A percentile compares a stretch with the other conserved stretches of the same genome.
Evolutionary conservation across 2,888 invertebrate species (phyloP).

Genomic region (Nomada goodeniana): DNA sequence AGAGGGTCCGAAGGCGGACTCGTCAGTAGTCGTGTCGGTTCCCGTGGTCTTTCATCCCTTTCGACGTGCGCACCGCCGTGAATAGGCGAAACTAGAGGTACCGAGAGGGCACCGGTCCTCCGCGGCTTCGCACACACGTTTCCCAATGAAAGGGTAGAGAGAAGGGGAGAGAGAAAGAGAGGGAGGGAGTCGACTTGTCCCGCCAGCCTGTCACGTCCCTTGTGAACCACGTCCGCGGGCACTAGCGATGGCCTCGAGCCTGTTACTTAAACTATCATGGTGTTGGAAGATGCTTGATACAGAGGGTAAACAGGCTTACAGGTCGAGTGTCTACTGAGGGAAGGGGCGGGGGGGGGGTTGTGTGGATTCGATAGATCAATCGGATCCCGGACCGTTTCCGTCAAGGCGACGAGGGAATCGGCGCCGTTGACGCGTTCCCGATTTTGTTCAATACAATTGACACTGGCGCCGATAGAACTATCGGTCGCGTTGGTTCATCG

Average conservation of each 20-base stretch:
- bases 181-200: conserved; percentile 55
- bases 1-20: conserved; percentile 49
- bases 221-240: conserved; percentile 63
- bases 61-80: conserved; percentile 71
- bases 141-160: conserved; percentile 48
- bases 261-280: conserved; percentile 4
- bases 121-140: conserved; percentile 53
- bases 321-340: too few relatives aligned
- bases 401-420: too few relatives aligned
- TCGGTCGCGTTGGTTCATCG: too few relatives aligned
- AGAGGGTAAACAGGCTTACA: too few relatives aligned
- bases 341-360: too few relatives aligned
- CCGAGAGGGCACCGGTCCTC: conserved; percentile 54
- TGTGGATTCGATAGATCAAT: too few relatives aligned
- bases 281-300: too few relatives aligned
- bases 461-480: too few relatives aligned
- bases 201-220: conserved; percentile 55
- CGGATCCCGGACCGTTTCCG: too few relatives aligned
- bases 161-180: conserved; percentile 17
- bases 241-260: conserved; percentile 56
- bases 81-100: conserved; percentile 70
- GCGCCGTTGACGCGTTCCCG: too few relatives aligned
- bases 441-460: too few relatives aligned
- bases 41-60: conserved; percentile 71
- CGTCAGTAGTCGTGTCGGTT: conserved; percentile 60